These are phyloP conservation scores for Cyphotilapia sp. DNA, from an alignment of 2,113 vertebrate species.

Conservation along the genomic window DNA sequence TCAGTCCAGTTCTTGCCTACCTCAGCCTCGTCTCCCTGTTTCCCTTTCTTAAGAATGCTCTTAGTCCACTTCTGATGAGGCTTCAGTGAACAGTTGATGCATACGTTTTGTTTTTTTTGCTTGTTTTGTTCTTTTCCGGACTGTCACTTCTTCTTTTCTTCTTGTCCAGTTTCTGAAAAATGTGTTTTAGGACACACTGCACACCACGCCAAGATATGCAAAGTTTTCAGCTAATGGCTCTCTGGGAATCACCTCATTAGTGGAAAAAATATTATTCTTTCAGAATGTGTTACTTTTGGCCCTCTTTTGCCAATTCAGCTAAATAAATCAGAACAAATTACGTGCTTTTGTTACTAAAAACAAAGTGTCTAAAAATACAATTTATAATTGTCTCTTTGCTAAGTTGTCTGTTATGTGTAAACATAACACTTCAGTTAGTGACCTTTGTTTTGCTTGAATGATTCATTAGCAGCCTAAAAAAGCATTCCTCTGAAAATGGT, in stretches of 20 bases:
- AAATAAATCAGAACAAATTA: not conserved
- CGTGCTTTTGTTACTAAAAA: not conserved
- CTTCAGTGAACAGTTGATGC: not conserved
- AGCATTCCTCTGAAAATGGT: not conserved
- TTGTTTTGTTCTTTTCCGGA: not conserved
- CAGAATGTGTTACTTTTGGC: not conserved
- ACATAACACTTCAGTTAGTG: not conserved
- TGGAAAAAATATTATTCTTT: not conserved
- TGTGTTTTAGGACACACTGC: not conserved
- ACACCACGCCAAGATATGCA: not conserved
- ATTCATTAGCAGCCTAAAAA: not conserved
- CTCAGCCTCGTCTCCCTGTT: not conserved
- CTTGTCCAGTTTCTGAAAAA: not conserved
- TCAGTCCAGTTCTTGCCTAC: not conserved
- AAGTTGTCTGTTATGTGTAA: not conserved
- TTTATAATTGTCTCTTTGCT: not conserved
- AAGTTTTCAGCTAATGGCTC: not conserved
- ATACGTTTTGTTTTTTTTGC: fast-evolving
- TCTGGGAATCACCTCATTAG: not conserved
- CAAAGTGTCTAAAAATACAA: not conserved
- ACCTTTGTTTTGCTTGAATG: not conserved
- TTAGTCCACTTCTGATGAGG: not conserved
- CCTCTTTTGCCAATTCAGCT: not conserved
- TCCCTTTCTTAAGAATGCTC: not conserved
- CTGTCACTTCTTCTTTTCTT: not conserved